phyloP scores from a whole-genome alignment of 2,113 vertebrate genomes.

The Galemys pyrenaicus region DNA sequence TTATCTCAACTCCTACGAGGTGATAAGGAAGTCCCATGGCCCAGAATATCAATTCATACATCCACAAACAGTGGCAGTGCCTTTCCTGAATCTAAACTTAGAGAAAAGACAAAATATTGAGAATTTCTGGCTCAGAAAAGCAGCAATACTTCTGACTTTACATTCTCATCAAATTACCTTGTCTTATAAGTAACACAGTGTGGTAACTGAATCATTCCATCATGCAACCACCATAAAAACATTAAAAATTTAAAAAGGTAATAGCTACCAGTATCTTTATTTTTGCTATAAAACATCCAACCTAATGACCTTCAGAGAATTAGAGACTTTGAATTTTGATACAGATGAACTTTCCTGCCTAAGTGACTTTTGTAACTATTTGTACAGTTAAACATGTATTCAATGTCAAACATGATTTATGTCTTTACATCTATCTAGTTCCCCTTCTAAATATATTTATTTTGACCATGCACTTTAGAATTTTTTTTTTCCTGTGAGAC shows the following conservation, averaged over 20 bases:
- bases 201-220: too few species aligned
- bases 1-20: slow-evolving; percentile 56
- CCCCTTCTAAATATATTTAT: slow-evolving; percentile 25
- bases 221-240: too few species aligned
- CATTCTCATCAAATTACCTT: neutral
- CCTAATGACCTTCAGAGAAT: slow-evolving; percentile 58
- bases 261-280: neutral
- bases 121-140: neutral
- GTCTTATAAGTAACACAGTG: neutral
- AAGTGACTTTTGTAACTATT: slow-evolving; percentile 42
- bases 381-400: slow-evolving; percentile 59
- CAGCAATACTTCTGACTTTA: neutral
- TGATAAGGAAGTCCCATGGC: slow-evolving; percentile 50
- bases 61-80: neutral
- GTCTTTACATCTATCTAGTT: slow-evolving; percentile 41
- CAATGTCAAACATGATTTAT: slow-evolving; percentile 43
- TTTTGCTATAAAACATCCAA: neutral
- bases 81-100: slow-evolving; percentile 10
- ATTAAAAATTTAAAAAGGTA: neutral
- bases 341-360: slow-evolving; percentile 22
- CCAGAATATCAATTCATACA: slow-evolving; percentile 62
- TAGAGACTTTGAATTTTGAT: slow-evolving; percentile 37
- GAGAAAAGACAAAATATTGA: neutral
- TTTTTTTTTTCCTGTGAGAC: neutral
- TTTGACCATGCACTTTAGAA: slow-evolving; percentile 20